Conservation (phyloP, 2,888 invertebrate species). For the Mactromeris polynyma region DNA sequence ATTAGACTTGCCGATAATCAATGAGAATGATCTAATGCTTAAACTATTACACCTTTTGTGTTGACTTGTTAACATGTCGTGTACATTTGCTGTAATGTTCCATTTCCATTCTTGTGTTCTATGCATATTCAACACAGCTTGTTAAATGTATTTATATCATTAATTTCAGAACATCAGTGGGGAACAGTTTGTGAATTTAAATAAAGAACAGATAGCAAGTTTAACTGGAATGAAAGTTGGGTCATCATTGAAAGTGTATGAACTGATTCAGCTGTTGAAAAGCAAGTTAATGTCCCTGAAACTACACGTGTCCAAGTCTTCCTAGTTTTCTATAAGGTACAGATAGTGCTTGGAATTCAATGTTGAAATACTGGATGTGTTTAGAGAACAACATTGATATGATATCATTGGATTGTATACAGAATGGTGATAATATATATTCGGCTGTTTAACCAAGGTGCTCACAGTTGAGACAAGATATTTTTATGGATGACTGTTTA, state of each 20-base stretch:
- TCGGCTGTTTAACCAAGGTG: neutral
- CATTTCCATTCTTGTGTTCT: no score
- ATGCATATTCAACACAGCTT: no score
- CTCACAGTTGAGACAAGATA: neutral
- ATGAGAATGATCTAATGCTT: no score
- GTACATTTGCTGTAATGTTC: no score
- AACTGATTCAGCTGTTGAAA: conserved; percentile 96
- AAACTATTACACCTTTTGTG: no score
- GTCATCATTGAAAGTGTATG: conserved; percentile 96
- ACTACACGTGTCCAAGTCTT: conserved; percentile 28
- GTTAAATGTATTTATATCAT: no score
- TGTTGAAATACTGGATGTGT: neutral
- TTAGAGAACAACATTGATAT: neutral
- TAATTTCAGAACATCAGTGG: conserved; percentile 92
- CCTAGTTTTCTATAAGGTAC: neutral
- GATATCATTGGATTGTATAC: neutral
- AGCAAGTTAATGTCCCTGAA: conserved; percentile 64
- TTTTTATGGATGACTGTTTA: neutral
- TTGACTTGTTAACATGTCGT: no score
- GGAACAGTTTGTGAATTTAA: conserved; percentile 92
- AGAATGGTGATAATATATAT: neutral
- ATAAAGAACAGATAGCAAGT: conserved; percentile 96
- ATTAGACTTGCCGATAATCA: no score
- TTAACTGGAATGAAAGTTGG: conserved; percentile 97
- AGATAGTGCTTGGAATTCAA: neutral